Percentiles rank a stretch among this genome's conserved stretches.
phyloP scores from a whole-genome alignment of 1,140 invertebrate species.

The Drosophila watanabei region DNA sequence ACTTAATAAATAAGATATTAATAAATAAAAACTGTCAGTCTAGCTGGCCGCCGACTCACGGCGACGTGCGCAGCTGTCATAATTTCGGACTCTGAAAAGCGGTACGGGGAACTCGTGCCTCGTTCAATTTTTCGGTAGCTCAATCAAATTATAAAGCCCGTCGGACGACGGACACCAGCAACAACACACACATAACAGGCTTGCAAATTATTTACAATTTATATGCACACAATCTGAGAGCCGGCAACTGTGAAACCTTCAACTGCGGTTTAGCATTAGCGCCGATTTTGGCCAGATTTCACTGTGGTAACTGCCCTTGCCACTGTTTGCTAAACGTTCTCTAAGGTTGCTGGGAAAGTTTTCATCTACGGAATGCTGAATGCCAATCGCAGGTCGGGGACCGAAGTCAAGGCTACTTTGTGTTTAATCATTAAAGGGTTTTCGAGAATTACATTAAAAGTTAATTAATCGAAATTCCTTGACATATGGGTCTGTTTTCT shows the following conservation, averaged over 20 bases:
- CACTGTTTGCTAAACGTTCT: constrained; percentile 48
- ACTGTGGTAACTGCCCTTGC: constrained; percentile 35
- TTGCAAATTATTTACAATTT: constrained; percentile 53
- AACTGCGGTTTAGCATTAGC: constrained; percentile 45
- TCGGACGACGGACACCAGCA: constrained; percentile 2
- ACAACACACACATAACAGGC: constrained; percentile 7
- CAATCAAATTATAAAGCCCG: constrained; percentile 50
- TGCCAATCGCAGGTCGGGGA: constrained; percentile 26
- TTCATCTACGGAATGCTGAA: constrained; percentile 17
- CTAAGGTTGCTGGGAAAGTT: constrained; percentile 46
- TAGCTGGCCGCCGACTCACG: constrained; percentile 10
- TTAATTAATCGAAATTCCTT: not conserved
- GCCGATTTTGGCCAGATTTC: constrained; percentile 43
- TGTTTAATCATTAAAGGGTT: constrained; percentile 7
- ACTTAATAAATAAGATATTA: constrained; percentile 52
- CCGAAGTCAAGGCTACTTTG: constrained; percentile 24
- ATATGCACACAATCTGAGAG: constrained; percentile 40
- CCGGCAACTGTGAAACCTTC: constrained; percentile 40
- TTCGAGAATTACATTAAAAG: constrained; percentile 7
- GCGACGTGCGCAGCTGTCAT: constrained; percentile 42
- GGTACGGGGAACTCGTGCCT: constrained; percentile 28
- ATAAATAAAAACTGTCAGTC: constrained; percentile 45
- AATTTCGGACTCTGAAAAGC: constrained; percentile 10
- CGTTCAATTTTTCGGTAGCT: constrained; percentile 53
- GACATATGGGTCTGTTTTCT: not conserved